These are phyloP conservation scores for Plectropomus leopardus DNA, from an alignment of 2,113 vertebrate species.

Conservation along the genomic window DNA sequence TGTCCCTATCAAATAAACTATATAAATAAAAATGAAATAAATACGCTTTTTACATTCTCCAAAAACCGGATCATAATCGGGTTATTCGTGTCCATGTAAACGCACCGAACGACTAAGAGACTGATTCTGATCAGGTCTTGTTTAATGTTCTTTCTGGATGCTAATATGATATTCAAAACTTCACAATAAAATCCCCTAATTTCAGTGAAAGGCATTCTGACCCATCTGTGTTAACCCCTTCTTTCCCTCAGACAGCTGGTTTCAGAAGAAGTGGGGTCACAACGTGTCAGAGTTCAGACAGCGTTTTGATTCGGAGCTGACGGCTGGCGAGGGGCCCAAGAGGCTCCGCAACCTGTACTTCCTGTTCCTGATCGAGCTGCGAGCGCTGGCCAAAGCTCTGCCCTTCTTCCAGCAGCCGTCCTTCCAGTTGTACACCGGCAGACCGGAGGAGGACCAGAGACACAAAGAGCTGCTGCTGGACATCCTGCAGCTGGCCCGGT, in stretches of 20 bases:
- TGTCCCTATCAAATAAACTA: too few relatives aligned
- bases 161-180: too few relatives aligned
- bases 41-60: too few relatives aligned
- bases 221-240: background rate
- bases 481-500: constrained; percentile 91
- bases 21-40: too few relatives aligned
- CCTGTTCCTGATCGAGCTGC: constrained; percentile 93
- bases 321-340: constrained; percentile 91
- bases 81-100: too few relatives aligned
- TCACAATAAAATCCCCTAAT: too few relatives aligned
- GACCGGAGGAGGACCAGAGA: constrained; percentile 80
- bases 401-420: constrained; percentile 90
- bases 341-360: constrained; percentile 95
- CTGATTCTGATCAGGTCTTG: too few relatives aligned
- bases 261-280: constrained; percentile 92
- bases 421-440: constrained; percentile 91
- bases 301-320: constrained; percentile 91
- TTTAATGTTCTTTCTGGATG: too few relatives aligned
- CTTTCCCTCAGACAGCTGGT: constrained; percentile 88
- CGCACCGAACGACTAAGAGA: too few relatives aligned
- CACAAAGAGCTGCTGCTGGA: constrained; percentile 88
- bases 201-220: too few relatives aligned
- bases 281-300: constrained; percentile 92
- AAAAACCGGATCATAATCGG: too few relatives aligned
- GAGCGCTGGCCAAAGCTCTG: constrained; percentile 91